Percentiles rank a stretch among this genome's conserved stretches.
Conservation (phyloP, 2,888 invertebrate genomes). For the Drosophila nigritarsus region DNA sequence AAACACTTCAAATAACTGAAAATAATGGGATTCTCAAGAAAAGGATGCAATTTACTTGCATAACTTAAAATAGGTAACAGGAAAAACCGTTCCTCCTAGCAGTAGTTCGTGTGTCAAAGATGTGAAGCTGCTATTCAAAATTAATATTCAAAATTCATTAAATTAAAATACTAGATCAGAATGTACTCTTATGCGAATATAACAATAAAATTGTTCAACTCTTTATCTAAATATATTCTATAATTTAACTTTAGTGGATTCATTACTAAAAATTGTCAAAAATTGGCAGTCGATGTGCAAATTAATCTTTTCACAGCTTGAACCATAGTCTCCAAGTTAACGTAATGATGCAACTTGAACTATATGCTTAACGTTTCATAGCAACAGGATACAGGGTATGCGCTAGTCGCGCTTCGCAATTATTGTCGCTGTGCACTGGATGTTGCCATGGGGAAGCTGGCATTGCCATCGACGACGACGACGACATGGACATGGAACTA, state of each 20-base stretch:
- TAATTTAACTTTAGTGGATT: no score
- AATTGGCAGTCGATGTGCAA: background rate
- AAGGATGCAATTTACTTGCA: background rate
- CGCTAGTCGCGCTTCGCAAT: background rate
- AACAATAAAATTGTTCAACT: no score
- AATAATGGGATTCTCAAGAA: background rate
- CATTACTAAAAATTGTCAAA: background rate
- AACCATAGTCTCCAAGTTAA: background rate
- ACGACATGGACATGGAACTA: constrained; percentile 73
- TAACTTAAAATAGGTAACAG: background rate
- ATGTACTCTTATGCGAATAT: no score
- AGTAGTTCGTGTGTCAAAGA: background rate
- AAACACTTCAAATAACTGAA: background rate
- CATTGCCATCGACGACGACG: constrained; percentile 57
- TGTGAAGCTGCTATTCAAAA: background rate
- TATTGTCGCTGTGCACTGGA: constrained; percentile 27
- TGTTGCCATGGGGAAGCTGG: constrained; percentile 45
- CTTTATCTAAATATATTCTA: no score
- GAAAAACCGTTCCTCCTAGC: background rate
- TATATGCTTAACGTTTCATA: background rate
- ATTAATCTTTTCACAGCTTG: background rate
- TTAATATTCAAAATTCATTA: background rate
- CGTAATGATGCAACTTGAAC: background rate
- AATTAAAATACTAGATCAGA: background rate
- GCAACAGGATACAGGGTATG: constrained; percentile 9